A percentile compares a stretch with the other conserved stretches of the same genome.
Evolutionary conservation across 2,888 invertebrate species (phyloP).

Genomic region (Muscina levida): DNA sequence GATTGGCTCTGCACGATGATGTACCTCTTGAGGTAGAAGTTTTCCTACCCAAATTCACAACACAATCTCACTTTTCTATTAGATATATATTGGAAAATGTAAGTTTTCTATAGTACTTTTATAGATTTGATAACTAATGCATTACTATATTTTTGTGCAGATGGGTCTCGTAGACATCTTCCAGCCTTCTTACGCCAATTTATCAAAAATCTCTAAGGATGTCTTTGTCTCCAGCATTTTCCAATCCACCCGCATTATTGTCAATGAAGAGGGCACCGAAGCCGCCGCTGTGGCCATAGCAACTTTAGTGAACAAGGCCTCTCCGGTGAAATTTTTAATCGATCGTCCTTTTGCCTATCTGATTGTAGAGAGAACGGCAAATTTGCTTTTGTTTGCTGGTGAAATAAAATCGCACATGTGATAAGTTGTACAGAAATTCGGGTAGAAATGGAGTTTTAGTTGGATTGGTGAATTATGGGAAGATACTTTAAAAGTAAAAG

Average conservation of each 20-base stretch:
- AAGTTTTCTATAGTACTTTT: no score
- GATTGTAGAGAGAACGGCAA: constrained; percentile 84
- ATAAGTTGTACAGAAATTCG: not conserved
- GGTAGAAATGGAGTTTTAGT: not conserved
- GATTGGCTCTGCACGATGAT: constrained; percentile 77
- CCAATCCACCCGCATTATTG: constrained; percentile 87
- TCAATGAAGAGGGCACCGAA: constrained; percentile 87
- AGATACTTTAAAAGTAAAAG: no score
- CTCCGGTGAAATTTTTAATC: constrained; percentile 83
- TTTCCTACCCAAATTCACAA: constrained; percentile 83
- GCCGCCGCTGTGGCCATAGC: constrained; percentile 83
- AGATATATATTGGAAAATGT: constrained; percentile 82
- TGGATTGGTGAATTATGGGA: no score
- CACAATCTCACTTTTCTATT: constrained; percentile 83
- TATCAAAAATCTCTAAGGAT: constrained; percentile 82
- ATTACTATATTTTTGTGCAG: constrained; percentile 77
- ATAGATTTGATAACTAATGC: no score
- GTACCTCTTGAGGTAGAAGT: constrained; percentile 83
- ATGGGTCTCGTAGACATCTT: constrained; percentile 87
- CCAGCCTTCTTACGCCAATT: constrained; percentile 81
- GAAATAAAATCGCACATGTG: constrained; percentile 68
- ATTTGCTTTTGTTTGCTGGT: constrained; percentile 84
- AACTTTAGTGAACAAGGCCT: constrained; percentile 75
- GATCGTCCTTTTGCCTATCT: constrained; percentile 86
- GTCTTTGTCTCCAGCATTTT: constrained; percentile 83